Percentiles rank a stretch among this genome's conserved stretches.
These are phyloP conservation scores for Anticlea derivata DNA, from an alignment of 2,888 invertebrate genomes.

Conservation along the genomic window DNA sequence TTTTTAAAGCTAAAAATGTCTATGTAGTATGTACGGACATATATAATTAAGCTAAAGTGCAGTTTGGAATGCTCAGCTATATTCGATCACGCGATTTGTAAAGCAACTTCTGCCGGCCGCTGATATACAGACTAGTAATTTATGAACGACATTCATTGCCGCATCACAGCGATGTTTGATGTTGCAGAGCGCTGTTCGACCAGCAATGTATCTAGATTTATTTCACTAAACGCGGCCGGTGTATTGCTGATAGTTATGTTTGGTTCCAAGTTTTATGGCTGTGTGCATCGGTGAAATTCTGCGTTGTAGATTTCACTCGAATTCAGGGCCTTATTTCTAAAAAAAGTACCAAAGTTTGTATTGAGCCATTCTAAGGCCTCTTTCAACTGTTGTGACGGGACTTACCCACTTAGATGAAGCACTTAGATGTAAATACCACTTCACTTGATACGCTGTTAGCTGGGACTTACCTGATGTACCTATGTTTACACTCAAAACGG, in stretches of 20 bases:
- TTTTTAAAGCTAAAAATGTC: no score
- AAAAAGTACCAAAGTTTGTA: no score
- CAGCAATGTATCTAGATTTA: conserved; percentile 52
- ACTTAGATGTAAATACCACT: no score
- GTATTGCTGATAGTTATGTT: conserved; percentile 22
- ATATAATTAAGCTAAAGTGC: no score
- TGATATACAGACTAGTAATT: conserved; percentile 41
- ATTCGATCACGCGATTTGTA: background rate
- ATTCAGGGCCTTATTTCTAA: background rate
- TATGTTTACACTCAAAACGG: no score
- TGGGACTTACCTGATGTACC: no score
- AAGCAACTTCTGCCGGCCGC: background rate
- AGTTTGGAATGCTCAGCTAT: background rate
- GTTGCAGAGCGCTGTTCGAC: conserved; percentile 43
- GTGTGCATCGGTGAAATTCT: background rate
- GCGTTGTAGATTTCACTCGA: background rate
- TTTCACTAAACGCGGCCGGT: conserved; percentile 30
- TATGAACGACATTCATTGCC: conserved; percentile 63
- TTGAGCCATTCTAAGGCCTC: no score
- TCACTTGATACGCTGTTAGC: no score
- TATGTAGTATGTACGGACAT: no score
- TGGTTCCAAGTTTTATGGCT: conserved; percentile 19
- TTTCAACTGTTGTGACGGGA: no score
- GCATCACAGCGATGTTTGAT: conserved; percentile 52
- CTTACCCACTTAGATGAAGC: no score